Conservation (phyloP, 2,797 vertebrate genomes). For the Channallabes apus region DNA sequence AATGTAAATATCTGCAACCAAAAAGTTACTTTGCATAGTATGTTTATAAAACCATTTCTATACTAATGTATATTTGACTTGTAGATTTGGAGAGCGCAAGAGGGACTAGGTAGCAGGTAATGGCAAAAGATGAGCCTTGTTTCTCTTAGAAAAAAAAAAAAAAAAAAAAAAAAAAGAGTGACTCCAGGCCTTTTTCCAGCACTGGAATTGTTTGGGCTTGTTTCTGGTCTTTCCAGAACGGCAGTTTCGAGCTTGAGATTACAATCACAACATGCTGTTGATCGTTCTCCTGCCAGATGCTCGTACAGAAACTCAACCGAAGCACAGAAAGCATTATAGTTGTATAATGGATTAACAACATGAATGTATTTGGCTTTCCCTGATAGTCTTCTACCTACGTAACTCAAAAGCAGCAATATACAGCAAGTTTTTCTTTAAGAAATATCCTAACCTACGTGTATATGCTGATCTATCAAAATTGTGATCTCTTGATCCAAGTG, state of each 20-base stretch:
- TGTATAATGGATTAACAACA: neutral
- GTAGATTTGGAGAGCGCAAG: neutral
- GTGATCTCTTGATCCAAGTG: neutral
- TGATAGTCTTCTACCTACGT: neutral
- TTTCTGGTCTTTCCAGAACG: slow-evolving; percentile 8
- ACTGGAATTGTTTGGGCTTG: neutral
- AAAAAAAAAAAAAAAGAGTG: neutral
- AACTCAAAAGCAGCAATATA: neutral
- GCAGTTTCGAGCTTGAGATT: neutral
- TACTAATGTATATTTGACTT: neutral
- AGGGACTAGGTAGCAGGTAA: neutral
- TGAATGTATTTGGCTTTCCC: neutral
- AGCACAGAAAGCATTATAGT: neutral
- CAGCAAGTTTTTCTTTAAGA: neutral
- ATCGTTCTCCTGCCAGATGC: neutral
- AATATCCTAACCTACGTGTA: neutral
- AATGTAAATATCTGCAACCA: neutral
- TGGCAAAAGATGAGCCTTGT: neutral
- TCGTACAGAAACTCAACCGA: neutral
- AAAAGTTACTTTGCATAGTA: neutral
- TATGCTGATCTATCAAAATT: neutral
- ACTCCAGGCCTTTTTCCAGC: neutral
- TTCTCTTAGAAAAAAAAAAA: neutral
- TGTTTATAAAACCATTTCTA: neutral
- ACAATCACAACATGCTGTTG: neutral